Base-by-base conservation (phyloP, 2,888 invertebrate species). In the Trisateles emortualis region DNA sequence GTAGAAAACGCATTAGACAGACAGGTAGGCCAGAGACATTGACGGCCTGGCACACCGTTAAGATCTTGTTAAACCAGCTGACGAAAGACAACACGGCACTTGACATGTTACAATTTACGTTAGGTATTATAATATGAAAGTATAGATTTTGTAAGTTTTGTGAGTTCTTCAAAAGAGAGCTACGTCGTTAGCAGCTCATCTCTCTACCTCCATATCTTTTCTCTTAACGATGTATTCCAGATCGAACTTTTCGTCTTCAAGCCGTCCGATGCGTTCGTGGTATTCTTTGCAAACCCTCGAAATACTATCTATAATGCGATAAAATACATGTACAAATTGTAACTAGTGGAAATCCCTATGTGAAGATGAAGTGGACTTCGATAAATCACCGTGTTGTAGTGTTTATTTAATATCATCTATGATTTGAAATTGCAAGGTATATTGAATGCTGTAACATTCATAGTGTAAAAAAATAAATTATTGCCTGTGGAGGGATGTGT, bases 161-260 rank as follows among this genome's bases (percentile, higher is more conserved):
- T 89, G 74, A 92, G 90, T 90, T 85, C 76, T 76, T 84, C 80
- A 88, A 83, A 82, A 83, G 77, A 79, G 81, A 84, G 82, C 83
- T 79, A 78, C 73, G 69, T 79, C 52, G 44, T 50, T 64, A 62
- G 80, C 78, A 79, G 84, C 84, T 82, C 76, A 74, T 83, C 79
- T 86, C 88, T 95, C 95, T 96, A 99, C 99, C 98, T 99, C 98
- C 93, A 96, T 96, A 94, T 99, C 99, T 96, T 99, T 99, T 95
- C 97, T 97, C 94, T 97, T 97, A 93, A 99, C 98, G 94, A 97
- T 94, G 95, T 97, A 96, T 95, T 99, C 99, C 95, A 99, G 95
- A 95, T 99, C 99, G 95, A 97, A 99, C 94, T 99, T 99, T 92
- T 96, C 95, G 84, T 97, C 96, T 95, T 99, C 99, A 94, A 99